Evolutionary conservation across 2,888 invertebrate genomes (phyloP).

Genomic region (Ischnus inquisitorius): DNA sequence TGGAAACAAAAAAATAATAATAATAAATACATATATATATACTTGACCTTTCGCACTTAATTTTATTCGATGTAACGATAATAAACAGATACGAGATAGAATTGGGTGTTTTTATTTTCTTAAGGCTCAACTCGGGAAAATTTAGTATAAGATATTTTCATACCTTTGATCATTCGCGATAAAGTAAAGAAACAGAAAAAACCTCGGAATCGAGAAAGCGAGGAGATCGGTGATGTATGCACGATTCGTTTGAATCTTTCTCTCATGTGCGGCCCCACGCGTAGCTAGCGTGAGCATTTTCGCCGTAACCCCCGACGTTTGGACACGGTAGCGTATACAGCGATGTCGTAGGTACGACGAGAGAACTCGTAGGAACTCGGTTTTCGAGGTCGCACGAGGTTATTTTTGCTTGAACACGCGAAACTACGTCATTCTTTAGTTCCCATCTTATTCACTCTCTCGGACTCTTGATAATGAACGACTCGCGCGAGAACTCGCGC

Average conservation of each 20-base stretch:
- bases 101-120: constrained; percentile 22
- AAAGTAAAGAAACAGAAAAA: background rate
- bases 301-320: constrained; percentile 30
- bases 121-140: background rate
- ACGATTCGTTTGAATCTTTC: constrained; percentile 6
- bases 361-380: constrained; percentile 65
- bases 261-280: constrained; percentile 22
- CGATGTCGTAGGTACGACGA: constrained; percentile 17
- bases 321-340: background rate
- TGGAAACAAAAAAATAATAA: constrained; percentile 31
- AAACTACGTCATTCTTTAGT: constrained; percentile 54
- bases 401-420: constrained; percentile 73
- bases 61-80: constrained; percentile 18
- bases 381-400: constrained; percentile 73
- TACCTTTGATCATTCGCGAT: constrained; percentile 4
- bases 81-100: background rate
- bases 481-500: background rate
- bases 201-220: constrained; percentile 3
- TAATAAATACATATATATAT: constrained; percentile 21
- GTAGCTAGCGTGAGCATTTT: constrained; percentile 32
- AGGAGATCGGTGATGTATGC: constrained; percentile 12
- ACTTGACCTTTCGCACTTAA: constrained; percentile 40
- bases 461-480: background rate
- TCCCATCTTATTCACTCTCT: constrained; percentile 13
- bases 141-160: constrained; percentile 4